phyloP scores from a whole-genome alignment of 1,140 invertebrate genomes.

The Drosophila lacertosa region DNA sequence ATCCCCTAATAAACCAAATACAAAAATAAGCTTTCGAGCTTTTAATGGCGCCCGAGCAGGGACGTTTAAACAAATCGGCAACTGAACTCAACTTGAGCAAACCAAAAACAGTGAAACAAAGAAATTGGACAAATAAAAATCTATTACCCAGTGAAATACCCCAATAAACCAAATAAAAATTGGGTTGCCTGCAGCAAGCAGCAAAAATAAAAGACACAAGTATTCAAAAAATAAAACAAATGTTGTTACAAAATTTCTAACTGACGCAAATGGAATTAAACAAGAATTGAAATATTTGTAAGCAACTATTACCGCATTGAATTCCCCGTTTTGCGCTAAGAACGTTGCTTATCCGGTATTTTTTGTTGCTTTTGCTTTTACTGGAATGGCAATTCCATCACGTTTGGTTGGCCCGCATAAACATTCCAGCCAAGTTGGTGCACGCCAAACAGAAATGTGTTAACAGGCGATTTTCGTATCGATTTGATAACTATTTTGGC shows the following conservation, averaged over 20 bases:
- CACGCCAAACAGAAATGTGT: constrained; percentile 27
- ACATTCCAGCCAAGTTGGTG: constrained; percentile 22
- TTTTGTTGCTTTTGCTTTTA: background rate
- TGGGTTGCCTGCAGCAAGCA: no score
- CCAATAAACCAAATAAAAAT: no score
- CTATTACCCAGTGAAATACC: no score
- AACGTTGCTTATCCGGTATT: constrained; percentile 23
- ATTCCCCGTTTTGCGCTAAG: constrained; percentile 8
- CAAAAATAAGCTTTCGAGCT: no score
- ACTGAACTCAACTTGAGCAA: no score
- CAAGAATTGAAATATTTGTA: background rate
- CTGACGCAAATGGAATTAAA: background rate
- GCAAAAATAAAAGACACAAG: background rate
- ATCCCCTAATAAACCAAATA: background rate
- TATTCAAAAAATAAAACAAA: background rate
- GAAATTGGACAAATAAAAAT: background rate
- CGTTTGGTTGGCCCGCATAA: constrained; percentile 28
- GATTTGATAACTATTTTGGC: constrained; percentile 61
- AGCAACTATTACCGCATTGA: constrained; percentile 11
- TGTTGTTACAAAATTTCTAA: no score
- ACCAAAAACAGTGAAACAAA: background rate
- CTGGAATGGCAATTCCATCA: constrained; percentile 19
- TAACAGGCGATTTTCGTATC: constrained; percentile 45
- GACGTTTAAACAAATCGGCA: background rate
- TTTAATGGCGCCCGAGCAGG: background rate